Evolutionary conservation across 2,797 vertebrate genomes (phyloP).

Genomic region (Lemur catta): DNA sequence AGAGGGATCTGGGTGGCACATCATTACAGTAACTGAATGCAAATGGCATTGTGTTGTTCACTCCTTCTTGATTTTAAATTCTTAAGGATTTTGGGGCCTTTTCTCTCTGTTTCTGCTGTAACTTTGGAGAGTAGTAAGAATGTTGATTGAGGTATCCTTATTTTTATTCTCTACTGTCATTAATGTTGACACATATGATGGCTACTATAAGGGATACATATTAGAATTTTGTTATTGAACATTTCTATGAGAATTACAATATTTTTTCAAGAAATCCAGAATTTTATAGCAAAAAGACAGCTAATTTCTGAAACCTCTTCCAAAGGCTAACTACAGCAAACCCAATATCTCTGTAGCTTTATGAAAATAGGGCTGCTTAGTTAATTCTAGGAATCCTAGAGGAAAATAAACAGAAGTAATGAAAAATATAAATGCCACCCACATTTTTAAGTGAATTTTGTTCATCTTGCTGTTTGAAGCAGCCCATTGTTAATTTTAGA

Average conservation of each 20-base stretch:
- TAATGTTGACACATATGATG: background rate
- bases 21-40: background rate
- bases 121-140: background rate
- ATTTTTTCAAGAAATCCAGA: background rate
- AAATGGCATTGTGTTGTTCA: background rate
- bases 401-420: constrained; percentile 38
- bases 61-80: background rate
- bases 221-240: background rate
- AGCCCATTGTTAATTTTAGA: background rate
- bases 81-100: background rate
- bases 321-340: background rate
- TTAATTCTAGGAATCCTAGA: background rate
- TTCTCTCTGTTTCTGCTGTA: background rate
- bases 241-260: background rate
- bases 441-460: constrained; percentile 7
- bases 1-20: background rate
- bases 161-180: background rate
- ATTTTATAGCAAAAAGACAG: background rate
- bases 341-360: background rate
- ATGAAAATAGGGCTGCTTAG: background rate
- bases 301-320: background rate
- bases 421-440: background rate
- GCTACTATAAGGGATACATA: background rate
- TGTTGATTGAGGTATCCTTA: background rate
- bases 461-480: constrained; percentile 26